phyloP scores from a whole-genome alignment of 2,113 vertebrate species.

The Bucco capensis region DNA sequence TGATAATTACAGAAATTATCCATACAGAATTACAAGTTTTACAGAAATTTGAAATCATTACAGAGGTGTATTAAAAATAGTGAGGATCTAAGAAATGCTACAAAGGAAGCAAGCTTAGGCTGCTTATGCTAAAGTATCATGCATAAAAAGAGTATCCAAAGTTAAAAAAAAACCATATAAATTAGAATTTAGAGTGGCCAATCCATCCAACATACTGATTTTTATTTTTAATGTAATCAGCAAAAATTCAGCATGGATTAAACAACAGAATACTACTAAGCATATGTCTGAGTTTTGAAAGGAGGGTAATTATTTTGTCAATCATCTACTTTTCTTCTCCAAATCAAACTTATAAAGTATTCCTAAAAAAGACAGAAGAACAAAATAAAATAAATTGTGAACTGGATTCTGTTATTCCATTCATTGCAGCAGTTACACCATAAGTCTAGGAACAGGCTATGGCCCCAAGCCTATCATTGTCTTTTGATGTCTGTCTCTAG shows the following conservation, averaged over 20 bases:
- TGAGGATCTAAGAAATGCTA: not conserved
- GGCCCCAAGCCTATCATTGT: not conserved
- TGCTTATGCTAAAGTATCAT: not conserved
- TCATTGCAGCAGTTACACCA: not conserved
- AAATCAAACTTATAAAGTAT: constrained; percentile 37
- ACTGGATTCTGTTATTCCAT: constrained; percentile 1
- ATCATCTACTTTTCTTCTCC: constrained; percentile 35
- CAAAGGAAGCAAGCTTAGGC: not conserved
- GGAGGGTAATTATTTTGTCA: constrained; percentile 1
- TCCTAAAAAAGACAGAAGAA: constrained; percentile 39
- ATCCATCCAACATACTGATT: constrained; percentile 45
- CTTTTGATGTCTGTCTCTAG: not conserved
- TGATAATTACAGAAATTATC: not conserved
- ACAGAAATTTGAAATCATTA: not conserved
- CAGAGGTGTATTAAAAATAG: not conserved
- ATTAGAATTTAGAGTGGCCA: constrained; percentile 49
- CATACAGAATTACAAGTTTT: not conserved
- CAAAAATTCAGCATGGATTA: constrained; percentile 56
- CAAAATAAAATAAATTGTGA: constrained; percentile 2
- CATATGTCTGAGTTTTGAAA: constrained; percentile 23
- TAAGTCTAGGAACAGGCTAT: not conserved
- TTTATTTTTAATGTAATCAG: constrained; percentile 71
- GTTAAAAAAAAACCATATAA: constrained; percentile 28
- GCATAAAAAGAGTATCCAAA: not conserved
- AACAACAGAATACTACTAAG: constrained; percentile 48